These are phyloP conservation scores for Pandemis heparana DNA, from an alignment of 2,888 invertebrate species.

Conservation along the genomic window DNA sequence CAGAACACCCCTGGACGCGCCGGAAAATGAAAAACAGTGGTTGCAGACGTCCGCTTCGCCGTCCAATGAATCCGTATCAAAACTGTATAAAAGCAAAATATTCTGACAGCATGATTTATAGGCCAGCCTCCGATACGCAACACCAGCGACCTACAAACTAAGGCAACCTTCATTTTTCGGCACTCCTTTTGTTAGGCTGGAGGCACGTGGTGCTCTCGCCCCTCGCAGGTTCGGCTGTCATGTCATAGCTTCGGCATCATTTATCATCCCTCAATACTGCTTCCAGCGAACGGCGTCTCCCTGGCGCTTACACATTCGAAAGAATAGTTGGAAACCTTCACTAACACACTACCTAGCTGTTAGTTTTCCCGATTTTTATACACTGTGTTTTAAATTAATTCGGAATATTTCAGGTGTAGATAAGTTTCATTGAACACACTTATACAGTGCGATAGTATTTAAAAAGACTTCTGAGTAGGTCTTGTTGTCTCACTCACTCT, in stretches of 20 bases:
- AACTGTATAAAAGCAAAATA: slow-evolving; percentile 70
- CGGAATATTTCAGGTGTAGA: too few relatives aligned
- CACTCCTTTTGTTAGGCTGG: slow-evolving; percentile 74
- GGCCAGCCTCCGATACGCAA: slow-evolving; percentile 74
- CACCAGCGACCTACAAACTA: slow-evolving; percentile 82
- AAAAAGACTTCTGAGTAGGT: too few relatives aligned
- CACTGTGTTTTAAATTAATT: too few relatives aligned
- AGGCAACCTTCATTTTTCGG: slow-evolving; percentile 83
- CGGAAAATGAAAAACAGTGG: slow-evolving; percentile 31
- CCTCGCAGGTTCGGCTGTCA: slow-evolving; percentile 81
- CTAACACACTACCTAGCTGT: slow-evolving; percentile 10
- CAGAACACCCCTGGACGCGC: too few relatives aligned
- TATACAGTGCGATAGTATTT: too few relatives aligned
- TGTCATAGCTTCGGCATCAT: slow-evolving; percentile 77
- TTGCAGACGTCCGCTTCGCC: slow-evolving; percentile 36
- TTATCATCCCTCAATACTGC: slow-evolving; percentile 83
- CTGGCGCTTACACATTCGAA: slow-evolving; percentile 69
- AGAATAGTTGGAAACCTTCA: slow-evolving; percentile 47
- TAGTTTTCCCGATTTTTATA: not conserved
- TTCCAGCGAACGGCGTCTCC: slow-evolving; percentile 72
- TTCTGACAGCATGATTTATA: slow-evolving; percentile 81
- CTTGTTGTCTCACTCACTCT: too few relatives aligned
- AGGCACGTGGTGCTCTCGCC: slow-evolving; percentile 74
- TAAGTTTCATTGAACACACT: too few relatives aligned
- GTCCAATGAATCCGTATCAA: slow-evolving; percentile 56